Evolutionary conservation across 2,113 vertebrate species (phyloP), one percentile per base, ranked within the genome.

Genomic region (Phalacrocorax brasilianus): DNA sequence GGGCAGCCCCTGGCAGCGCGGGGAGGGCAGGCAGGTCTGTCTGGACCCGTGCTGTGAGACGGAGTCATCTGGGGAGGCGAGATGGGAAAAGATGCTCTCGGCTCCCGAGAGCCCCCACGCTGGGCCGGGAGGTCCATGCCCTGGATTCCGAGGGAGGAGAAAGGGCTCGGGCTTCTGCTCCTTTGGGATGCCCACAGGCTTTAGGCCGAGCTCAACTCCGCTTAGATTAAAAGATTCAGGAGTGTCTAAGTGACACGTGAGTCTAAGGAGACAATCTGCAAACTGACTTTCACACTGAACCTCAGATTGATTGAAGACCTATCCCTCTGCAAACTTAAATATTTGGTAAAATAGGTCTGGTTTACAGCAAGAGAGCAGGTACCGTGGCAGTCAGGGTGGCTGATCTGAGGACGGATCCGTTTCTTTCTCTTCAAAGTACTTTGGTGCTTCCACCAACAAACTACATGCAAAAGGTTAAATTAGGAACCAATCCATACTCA

Each of bases 401-500:
- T 49, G 30, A 24, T 44, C 44, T 15, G 50, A 75, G 63, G 35
- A 35, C 22, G 0, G 0, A 63, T 38, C 52, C 20, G 5, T 59
- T 49, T 56, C 30, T n/a, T 52, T 20, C 18, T 14, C 33, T 79
- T 56, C 56, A 38, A 71, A 83, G 35, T 13, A 22, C 56, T 88
- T 44, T 44, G 70, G 19, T 77, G 85, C 68, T 89, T 74, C n/a
- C 67, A 56, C 24, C 42, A 42, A 33, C 21, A 86, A 81, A 85
- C 38, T 20, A 22, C 49, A 56, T 0, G 4, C 27, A 52, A 66
- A 38, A 66, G 66, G 74, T 93, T 66, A 74, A 63, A 94, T 66
- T 16, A 91, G 79, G 91, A 95, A 81, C 63, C 65, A 53, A 79
- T 56, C 93, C 88, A 72, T 86, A 73, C 93, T 91, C 95, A 89